Evolutionary conservation across 1,140 invertebrate genomes (phyloP), one percentile per base, ranked within the genome.

Genomic region (Cyclina sinensis): DNA sequence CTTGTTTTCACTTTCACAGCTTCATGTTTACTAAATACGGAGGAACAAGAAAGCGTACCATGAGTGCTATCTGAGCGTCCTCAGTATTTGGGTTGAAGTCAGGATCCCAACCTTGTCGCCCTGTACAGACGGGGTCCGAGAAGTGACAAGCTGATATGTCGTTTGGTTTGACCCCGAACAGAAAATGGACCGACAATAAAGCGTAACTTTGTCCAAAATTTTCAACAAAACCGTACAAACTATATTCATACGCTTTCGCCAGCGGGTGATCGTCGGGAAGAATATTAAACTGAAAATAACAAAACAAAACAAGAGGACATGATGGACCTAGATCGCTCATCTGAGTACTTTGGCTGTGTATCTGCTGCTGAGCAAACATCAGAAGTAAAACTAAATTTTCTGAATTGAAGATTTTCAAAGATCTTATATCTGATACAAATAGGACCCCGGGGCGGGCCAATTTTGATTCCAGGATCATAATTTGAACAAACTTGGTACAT

Each of bases 51-150:
- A 24, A 35, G 14, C 11, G 4, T 70, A 70, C 65, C 32, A 70
- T 35, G 11, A 70, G 32, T 39, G 32, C 32, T 12, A 4, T 37
- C 27, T 78, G 74, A 0, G 74, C 74, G 12, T 46, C 74, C 2
- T 16, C 48, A 4, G 74, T 48, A 24, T 54, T 91, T 18, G 92
- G 70, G 37, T 91, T 65, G 76, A 93, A 93, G 51, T 35, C n/a
- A 21, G 91, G 87, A 51, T 93, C 92, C 39, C 68, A 91, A 14
- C 74, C 70, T 18, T 73, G 79, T 18, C 74, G 51, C 2, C 92
- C 92, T 0, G 18, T 46, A 43, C 92, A 93, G 18, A 89, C 37
- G 16, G 86, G 30, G 35, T 70, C 65, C 24, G 65, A 37, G 32
- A 70, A 70, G 30, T 35, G 65, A 37, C 65, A 70, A 2, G 24